These are phyloP conservation scores for Micromussa lordhowensis DNA, from an alignment of 92 coral and sea anemone genomes.

Conservation along the genomic window DNA sequence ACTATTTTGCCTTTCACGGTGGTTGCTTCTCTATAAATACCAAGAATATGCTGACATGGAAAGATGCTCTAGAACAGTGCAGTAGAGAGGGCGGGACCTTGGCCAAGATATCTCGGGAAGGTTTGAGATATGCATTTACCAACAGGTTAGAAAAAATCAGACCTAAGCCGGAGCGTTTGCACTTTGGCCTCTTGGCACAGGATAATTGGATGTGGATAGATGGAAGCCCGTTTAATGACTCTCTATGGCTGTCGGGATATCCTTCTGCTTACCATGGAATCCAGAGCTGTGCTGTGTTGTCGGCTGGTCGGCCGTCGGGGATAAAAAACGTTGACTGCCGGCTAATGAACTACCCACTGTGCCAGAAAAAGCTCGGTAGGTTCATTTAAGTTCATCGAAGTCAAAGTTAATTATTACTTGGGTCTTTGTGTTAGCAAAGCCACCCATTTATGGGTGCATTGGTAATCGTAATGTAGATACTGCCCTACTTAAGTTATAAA, in stretches of 20 bases:
- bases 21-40: conserved; percentile 36
- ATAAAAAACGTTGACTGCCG: conserved; percentile 16
- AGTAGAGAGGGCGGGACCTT: conserved; percentile 15
- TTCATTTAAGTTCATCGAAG: not conserved
- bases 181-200: conserved; percentile 8
- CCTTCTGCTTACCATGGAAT: conserved; percentile 21
- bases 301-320: conserved; percentile 3
- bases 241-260: conserved; percentile 25
- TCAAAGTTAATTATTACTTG: not conserved
- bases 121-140: conserved; percentile 28
- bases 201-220: conserved; percentile 29
- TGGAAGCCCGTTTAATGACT: conserved; percentile 6
- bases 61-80: not conserved
- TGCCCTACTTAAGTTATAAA: too few species aligned
- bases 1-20: conserved; percentile 18
- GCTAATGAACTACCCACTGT: not conserved
- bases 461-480: too few species aligned
- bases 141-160: conserved; percentile 26
- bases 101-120: conserved; percentile 40
- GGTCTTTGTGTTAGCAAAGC: too few species aligned
- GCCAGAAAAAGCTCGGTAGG: conserved; percentile 24
- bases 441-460: too few species aligned
- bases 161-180: conserved; percentile 18
- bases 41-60: not conserved
- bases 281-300: conserved; percentile 26